These are phyloP conservation scores for Drosophila melanogaster DNA, from an alignment of 1,140 invertebrate species.

Conservation along the genomic window DNA sequence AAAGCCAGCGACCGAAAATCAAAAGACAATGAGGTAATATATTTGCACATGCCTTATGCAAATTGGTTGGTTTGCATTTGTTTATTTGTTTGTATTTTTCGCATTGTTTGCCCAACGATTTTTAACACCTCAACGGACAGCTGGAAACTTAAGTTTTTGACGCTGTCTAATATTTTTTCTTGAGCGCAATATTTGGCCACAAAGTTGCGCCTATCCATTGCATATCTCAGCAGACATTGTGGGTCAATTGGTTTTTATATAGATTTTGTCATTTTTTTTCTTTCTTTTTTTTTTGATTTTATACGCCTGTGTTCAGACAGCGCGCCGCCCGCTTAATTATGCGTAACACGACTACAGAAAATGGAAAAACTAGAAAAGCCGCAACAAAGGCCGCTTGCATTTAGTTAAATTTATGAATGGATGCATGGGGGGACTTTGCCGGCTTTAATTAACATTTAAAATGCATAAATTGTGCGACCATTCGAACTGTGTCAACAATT, in stretches of 20 bases:
- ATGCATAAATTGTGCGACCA: constrained; percentile 59
- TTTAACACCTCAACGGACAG: constrained; percentile 44
- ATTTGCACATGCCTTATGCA: constrained; percentile 45
- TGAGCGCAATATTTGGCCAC: constrained; percentile 14
- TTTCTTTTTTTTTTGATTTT: constrained; percentile 26
- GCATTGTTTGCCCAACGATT: constrained; percentile 37
- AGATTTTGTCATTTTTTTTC: constrained; percentile 19
- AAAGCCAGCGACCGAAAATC: constrained; percentile 19
- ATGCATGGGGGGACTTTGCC: constrained; percentile 32
- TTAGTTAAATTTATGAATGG: constrained; percentile 63
- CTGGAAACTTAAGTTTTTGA: constrained; percentile 16
- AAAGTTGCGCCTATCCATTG: constrained; percentile 19
- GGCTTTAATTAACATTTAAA: constrained; percentile 60
- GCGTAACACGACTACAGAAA: constrained; percentile 64
- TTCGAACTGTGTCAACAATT: constrained; percentile 64
- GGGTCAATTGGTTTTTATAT: constrained; percentile 63
- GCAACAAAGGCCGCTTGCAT: constrained; percentile 41
- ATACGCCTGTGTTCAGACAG: constrained; percentile 49
- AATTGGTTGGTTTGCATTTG: constrained; percentile 22
- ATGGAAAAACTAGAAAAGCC: constrained; percentile 29
- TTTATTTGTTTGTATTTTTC: constrained; percentile 38
- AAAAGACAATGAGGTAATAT: constrained; percentile 32
- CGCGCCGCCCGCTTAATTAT: constrained; percentile 69
- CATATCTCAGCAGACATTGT: constrained; percentile 20
- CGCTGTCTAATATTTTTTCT: constrained; percentile 19